Percentiles rank a stretch among this genome's conserved stretches.
phyloP scores from a whole-genome alignment of 2,113 vertebrate species.

The Microcebus griseorufus region DNA sequence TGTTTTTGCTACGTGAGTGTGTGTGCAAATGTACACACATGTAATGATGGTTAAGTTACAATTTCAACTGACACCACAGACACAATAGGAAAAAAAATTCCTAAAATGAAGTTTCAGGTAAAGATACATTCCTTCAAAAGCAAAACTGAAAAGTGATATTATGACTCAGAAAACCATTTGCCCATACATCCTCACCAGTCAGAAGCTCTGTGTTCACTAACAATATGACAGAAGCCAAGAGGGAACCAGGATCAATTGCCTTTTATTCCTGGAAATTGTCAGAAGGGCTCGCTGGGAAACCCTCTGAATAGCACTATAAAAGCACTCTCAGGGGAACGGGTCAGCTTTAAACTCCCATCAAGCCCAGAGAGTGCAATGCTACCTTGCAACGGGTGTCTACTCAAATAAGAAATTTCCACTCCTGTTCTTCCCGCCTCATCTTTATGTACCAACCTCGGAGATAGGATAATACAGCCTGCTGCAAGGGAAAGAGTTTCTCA shows the following conservation, averaged over 20 bases:
- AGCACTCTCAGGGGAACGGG: background rate
- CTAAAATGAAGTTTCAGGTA: background rate
- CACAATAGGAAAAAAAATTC: background rate
- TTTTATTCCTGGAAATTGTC: background rate
- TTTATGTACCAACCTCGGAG: background rate
- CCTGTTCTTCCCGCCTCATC: background rate
- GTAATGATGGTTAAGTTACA: background rate
- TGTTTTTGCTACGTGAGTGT: background rate
- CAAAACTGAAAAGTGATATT: background rate
- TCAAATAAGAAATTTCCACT: background rate
- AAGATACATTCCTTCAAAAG: background rate
- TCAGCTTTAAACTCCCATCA: background rate
- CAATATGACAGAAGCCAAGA: background rate
- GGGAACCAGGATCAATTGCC: background rate
- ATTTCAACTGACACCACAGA: background rate
- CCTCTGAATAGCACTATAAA: background rate
- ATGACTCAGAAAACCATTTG: background rate
- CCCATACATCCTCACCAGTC: background rate
- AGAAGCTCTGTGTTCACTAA: background rate
- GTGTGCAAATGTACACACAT: accelerated
- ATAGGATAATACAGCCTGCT: background rate
- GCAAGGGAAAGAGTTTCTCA: background rate
- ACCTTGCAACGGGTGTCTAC: background rate
- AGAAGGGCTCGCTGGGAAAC: background rate
- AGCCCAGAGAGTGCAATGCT: background rate